Evolutionary conservation across 2,113 vertebrate genomes (phyloP).

Genomic region (Cyanoramphus novaezelandiae): DNA sequence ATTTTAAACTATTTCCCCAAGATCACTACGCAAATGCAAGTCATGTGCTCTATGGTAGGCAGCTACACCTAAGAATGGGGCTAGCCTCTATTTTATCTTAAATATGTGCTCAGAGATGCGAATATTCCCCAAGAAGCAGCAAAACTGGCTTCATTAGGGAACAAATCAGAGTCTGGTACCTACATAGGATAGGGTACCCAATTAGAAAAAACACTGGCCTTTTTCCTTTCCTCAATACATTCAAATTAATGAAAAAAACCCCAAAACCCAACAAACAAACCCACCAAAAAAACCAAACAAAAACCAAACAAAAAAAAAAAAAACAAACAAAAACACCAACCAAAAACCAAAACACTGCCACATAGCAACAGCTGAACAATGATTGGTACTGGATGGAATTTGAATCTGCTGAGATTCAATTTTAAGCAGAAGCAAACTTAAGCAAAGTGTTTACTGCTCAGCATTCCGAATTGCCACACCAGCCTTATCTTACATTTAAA

Average conservation of each 20-base stretch:
- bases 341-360: no score
- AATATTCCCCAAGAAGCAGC: background rate
- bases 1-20: background rate
- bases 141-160: conserved; percentile 1
- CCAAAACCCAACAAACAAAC: no score
- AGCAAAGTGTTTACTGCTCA: background rate
- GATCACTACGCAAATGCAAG: background rate
- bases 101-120: background rate
- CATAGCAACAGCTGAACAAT: background rate
- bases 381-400: background rate
- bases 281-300: background rate
- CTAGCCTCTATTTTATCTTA: background rate
- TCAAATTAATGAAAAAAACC: background rate
- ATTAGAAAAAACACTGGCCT: conserved; percentile 4
- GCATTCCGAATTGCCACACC: background rate
- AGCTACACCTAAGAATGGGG: background rate
- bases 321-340: background rate
- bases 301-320: background rate
- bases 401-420: background rate
- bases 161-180: background rate
- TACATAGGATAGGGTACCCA: background rate
- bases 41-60: no score
- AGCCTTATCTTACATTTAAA: background rate
- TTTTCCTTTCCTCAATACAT: background rate
- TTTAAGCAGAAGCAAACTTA: background rate